Base-by-base conservation (phyloP, 1,140 invertebrate genomes). In the Lerema accius region DNA sequence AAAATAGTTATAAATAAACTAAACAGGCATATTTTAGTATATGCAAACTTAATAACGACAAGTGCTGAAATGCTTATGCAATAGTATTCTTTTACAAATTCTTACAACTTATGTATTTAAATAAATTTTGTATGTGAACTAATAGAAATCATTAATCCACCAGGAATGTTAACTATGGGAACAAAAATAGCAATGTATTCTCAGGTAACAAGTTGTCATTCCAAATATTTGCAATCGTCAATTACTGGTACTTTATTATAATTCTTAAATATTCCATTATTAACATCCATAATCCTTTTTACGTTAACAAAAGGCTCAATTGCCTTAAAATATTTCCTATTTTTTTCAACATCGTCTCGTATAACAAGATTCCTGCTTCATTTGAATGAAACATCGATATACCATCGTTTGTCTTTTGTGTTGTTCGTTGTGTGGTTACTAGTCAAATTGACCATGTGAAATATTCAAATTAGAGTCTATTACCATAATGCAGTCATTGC, bases 381-480 rank as follows among this genome's bases (percentile, higher is more conserved):
- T 86, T 86, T 88, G 69, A 85, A 84, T 88, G 53, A 78, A 80
- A 75, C 73, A 73, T 74, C 77, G 66, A 82, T 82, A 67, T 48
- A 73, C 55, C 69, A 70, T 63, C 64, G 49, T 53, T 63, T 60
- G 26, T 58, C 53, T 53, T 61, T 68, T 72, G 55, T 62, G 58
- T 59, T 75, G 9, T 63, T 55, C 59, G 63, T 60, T 69, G 56
- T 78, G 75, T 71, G 82, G 77, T 80, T 75, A 76, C 71, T 48
- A 63, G 69, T 77, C 75, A 84, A 84, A 88, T 88, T 88, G 83
- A 88, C 85, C 83, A 73, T 84, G 80, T 70, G 76, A 82, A 76
- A 67, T 75, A 76, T 80, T 78, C 49, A 76, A 78, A 82, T 71
- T 23, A 66, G 50, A 46, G 45, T 66, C 50, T 37, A 66, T 68